phyloP scores from a whole-genome alignment of 2,797 vertebrate species.

The Darevskia nairensis region DNA sequence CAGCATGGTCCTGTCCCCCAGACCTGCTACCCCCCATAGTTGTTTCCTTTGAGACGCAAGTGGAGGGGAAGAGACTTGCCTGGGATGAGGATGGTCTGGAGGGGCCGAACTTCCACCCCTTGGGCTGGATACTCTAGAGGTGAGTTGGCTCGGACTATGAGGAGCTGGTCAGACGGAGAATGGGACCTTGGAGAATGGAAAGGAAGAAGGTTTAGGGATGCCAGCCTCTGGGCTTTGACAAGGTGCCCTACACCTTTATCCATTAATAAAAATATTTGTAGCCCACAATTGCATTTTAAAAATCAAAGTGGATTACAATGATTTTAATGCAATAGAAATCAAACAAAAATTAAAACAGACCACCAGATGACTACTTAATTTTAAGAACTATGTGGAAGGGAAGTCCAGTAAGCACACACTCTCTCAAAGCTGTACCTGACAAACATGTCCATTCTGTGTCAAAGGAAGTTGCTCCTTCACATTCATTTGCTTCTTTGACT shows the following conservation, averaged over 20 bases:
- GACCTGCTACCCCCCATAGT: not conserved
- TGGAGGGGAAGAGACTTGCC: constrained; percentile 71
- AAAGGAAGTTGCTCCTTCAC: not conserved
- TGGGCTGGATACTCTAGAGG: constrained; percentile 91
- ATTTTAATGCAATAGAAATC: too few species aligned
- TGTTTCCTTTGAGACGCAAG: not conserved
- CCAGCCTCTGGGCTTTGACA: not conserved
- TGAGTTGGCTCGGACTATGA: constrained; percentile 88
- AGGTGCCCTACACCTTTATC: not conserved
- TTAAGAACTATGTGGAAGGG: not conserved
- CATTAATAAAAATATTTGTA: too few species aligned
- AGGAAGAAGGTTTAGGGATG: not conserved
- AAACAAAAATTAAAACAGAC: too few species aligned
- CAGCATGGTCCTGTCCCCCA: not conserved
- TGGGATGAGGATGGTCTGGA: constrained; percentile 88
- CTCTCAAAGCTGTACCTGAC: not conserved
- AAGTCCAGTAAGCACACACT: not conserved
- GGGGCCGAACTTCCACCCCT: constrained; percentile 89
- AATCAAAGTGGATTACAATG: too few species aligned
- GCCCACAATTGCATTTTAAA: too few species aligned
- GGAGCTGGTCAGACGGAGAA: constrained; percentile 82
- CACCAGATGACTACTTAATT: too few species aligned
- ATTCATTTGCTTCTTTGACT: not conserved
- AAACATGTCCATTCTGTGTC: not conserved
- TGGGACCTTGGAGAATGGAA: constrained; percentile 76